Base-by-base conservation (phyloP, 1,140 invertebrate species). In the Drosophila suzukii region DNA sequence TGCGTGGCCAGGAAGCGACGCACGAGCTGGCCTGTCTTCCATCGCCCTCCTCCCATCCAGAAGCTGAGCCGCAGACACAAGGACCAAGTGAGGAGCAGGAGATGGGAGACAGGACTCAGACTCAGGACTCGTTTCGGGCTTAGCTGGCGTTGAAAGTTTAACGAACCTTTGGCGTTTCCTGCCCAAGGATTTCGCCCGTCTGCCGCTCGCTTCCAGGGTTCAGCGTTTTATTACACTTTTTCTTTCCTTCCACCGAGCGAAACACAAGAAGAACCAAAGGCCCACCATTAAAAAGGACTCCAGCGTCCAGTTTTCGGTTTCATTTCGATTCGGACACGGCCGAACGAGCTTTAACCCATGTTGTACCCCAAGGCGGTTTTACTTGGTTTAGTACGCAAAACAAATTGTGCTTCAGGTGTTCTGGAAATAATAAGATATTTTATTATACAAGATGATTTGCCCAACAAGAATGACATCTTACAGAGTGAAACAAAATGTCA, bases 251-350 rank as follows among this genome's bases (percentile, higher is more conserved):
- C 46, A 30, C 36, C 24, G 20, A 46, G 15, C 39, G 46, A 70
- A 72, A 49, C 36, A 46, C 30, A 58, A 70, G 44, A 38, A 71
- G 54, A 51, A 39, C 36, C 24, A 2, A 41, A 55, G n/a, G 11
- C 32, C 24, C 34, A 41, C 15, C 30, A 36, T 32, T 34, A 57
- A 73, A 54, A 41, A 38, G 46, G 51, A 61, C 50, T 39, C 44
- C 68, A 86, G 74, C 58, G 85, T 79, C 75, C 84, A 89, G 85
- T 89, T 88, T 75, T 88, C 76, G 84, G 84, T 88, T 88, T 88
- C 84, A 72, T 78, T 89, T 84, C 62, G 50, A 84, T 62, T 75
- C 13, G 66, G 67, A 63, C 71, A 75, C 53, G 74, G 70, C 68
- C 77, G 74, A n/a, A 11, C 32, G 30, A 39, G 32, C 20, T 20